Conservation (phyloP, 2,113 vertebrate species). For the Caretta caretta region DNA sequence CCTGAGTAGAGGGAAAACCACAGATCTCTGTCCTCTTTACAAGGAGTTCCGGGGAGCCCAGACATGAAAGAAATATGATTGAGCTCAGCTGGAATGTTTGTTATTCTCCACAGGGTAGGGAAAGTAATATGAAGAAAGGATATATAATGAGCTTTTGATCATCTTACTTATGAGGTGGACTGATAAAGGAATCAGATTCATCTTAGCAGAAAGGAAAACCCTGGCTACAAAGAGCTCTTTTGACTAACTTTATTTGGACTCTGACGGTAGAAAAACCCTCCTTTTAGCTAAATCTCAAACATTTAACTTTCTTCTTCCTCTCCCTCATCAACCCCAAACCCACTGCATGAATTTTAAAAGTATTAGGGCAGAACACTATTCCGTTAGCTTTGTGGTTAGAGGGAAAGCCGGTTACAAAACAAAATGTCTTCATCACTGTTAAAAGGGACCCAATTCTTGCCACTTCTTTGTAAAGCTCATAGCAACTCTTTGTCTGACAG, state of each 20-base stretch:
- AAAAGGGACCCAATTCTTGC: background rate
- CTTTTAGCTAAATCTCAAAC: background rate
- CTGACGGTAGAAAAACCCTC: background rate
- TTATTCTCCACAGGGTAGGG: background rate
- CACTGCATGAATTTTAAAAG: rapidly evolving
- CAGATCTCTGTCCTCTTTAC: background rate
- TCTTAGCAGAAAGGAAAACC: background rate
- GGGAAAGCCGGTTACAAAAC: background rate
- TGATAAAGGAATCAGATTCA: background rate
- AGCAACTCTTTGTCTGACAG: background rate
- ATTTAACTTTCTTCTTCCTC: background rate
- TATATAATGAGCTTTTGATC: background rate
- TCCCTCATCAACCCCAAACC: rapidly evolving
- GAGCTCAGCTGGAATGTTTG: background rate
- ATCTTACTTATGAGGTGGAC: background rate
- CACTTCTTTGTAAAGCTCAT: background rate
- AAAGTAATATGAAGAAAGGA: rapidly evolving
- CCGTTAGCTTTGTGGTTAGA: no score
- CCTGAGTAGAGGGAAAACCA: background rate
- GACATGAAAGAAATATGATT: background rate
- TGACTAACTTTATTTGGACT: background rate
- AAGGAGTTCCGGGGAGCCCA: background rate
- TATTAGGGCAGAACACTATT: background rate
- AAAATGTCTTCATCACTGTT: background rate
- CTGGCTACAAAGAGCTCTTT: background rate